Base-by-base conservation (phyloP, 2,888 invertebrate genomes). In the Stratiomys singularior region DNA sequence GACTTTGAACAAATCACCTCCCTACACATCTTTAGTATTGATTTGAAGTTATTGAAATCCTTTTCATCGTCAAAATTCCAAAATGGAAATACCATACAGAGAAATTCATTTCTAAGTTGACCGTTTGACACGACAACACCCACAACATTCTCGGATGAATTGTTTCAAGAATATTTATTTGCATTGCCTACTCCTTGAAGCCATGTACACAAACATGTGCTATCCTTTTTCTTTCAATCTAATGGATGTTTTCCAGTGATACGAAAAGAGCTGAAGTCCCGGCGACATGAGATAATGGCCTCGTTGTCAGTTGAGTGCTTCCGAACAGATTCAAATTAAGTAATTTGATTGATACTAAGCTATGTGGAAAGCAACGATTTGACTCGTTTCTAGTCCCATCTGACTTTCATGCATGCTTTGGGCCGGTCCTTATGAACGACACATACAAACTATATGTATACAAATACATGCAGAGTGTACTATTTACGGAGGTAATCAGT, bases 251-350 rank as follows among this genome's bases (percentile, higher is more conserved):
- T 52, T 47, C 13, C 27, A 13, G 25, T 46, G 27, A 46, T 71
- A 71, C 27, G 47, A 25, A 25, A 23, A 23, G 27, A 71, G 37
- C 52, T 47, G 52, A 71, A 71, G 47, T 52, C 71, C 71, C 71
- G 52, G 71, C 37, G 71, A 71, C 47, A 71, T 27, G 47, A 71
- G 71, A 71, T 71, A 71, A 71, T 71, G 47, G 52, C 27, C 67
- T 71, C 52, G 25, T 52, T 71, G 71, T 71, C 71, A 52, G 71
- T 71, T 71, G 71, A 71, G 52, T 71, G 71, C 71, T 71, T 52
- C 71, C 52, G 47, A 71, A 71, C 71, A 71, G 71, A 71, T 71
- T 71, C 71, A 71, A 71, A 71, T 71, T 71, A 71, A 71, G 71
- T 71, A 71, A 71, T 71, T 71, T 71, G 71, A 71, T 71, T 71